Percentiles rank a stretch among this genome's conserved stretches.
Evolutionary conservation across 2,888 invertebrate genomes (phyloP).

Genomic region (Drosophila subquinaria): DNA sequence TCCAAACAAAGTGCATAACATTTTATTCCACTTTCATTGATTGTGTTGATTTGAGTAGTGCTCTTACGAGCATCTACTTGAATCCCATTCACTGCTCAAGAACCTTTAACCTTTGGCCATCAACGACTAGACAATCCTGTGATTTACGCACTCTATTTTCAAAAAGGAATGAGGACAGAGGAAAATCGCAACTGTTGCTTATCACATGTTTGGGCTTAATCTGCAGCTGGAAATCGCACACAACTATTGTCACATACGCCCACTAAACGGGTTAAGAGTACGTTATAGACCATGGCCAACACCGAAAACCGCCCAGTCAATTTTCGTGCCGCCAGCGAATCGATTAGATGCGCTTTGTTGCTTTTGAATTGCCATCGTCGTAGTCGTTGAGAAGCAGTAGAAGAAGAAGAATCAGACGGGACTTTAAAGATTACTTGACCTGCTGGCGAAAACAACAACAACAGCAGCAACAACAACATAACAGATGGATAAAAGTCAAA

Average conservation of each 20-base stretch:
- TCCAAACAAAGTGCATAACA: background rate
- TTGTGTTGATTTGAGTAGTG: slow-evolving; percentile 19
- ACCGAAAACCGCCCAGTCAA: slow-evolving; percentile 9
- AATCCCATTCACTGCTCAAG: slow-evolving; percentile 9
- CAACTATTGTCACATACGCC: slow-evolving; percentile 75
- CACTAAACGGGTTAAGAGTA: slow-evolving; percentile 64
- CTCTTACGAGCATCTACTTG: background rate
- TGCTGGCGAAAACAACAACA: slow-evolving; percentile 32
- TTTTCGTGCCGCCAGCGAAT: slow-evolving; percentile 35
- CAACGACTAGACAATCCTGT: slow-evolving; percentile 46
- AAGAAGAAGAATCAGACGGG: slow-evolving; percentile 13
- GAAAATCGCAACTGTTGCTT: slow-evolving; percentile 42
- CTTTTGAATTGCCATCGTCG: slow-evolving; percentile 35
- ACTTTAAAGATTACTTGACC: slow-evolving; percentile 61
- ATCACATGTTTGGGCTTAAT: slow-evolving; percentile 47
- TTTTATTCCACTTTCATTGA: background rate
- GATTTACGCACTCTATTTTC: slow-evolving; percentile 53
- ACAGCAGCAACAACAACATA: background rate
- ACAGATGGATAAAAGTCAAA: slow-evolving; percentile 57
- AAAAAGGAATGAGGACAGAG: background rate
- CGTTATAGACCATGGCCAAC: slow-evolving; percentile 9
- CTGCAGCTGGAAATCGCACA: slow-evolving; percentile 49
- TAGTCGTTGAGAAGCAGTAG: background rate
- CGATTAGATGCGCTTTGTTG: slow-evolving; percentile 67
- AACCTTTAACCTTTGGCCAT: slow-evolving; percentile 7